Conservation (phyloP, 2,888 invertebrate genomes). For the Charanyca ferruginea region DNA sequence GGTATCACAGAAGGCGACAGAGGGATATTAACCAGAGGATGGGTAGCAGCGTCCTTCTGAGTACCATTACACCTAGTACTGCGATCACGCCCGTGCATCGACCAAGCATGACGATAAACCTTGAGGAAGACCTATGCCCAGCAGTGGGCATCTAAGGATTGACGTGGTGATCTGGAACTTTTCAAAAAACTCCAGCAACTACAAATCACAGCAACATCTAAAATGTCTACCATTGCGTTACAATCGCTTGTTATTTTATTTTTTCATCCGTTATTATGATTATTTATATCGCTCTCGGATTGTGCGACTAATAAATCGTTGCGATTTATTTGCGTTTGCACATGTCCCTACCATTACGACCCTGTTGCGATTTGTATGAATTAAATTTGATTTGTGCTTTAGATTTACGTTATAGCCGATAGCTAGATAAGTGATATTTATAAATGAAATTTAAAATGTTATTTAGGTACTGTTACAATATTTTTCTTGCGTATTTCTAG, state of each 20-base stretch:
- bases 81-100: too few relatives aligned
- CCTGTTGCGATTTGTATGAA: slow-evolving; percentile 64
- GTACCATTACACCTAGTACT: too few relatives aligned
- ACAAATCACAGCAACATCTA: slow-evolving; percentile 53
- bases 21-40: too few relatives aligned
- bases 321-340: slow-evolving; percentile 77
- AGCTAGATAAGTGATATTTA: slow-evolving; percentile 17
- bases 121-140: too few relatives aligned
- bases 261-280: slow-evolving; percentile 78
- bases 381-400: slow-evolving; percentile 63
- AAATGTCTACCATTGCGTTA: slow-evolving; percentile 64
- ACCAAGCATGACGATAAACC: too few relatives aligned
- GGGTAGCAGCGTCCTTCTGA: too few relatives aligned
- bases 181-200: slow-evolving; percentile 1
- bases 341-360: slow-evolving; percentile 67
- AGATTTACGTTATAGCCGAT: slow-evolving; percentile 45
- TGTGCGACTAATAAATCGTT: slow-evolving; percentile 70
- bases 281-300: slow-evolving; percentile 76
- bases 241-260: slow-evolving; percentile 70
- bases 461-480: neutral
- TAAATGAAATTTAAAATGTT: neutral
- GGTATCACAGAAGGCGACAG: too few relatives aligned
- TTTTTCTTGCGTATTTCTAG: neutral
- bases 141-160: too few relatives aligned
- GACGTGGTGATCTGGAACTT: slow-evolving; percentile 18